Conservation (phyloP, 2,888 invertebrate genomes). For the Stenoptilia bipunctidactyla region DNA sequence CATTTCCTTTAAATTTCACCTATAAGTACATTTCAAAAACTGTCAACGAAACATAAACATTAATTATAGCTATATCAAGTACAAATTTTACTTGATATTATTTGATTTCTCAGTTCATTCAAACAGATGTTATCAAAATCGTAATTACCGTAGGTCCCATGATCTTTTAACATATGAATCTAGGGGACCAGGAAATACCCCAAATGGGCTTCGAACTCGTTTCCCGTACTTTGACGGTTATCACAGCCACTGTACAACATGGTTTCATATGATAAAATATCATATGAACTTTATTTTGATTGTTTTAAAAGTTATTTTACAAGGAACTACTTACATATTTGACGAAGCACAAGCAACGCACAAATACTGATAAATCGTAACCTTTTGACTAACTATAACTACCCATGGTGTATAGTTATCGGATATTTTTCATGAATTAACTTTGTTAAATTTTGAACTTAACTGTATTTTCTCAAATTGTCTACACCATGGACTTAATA, state of each 20-base stretch:
- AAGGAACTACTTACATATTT: conserved; percentile 14
- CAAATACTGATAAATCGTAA: neutral
- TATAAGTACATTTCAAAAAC: too few relatives aligned
- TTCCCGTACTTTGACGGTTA: conserved; percentile 14
- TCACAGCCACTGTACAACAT: conserved; percentile 56
- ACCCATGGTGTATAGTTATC: too few relatives aligned
- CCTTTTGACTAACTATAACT: neutral
- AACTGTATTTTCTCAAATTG: too few relatives aligned
- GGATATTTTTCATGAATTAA: too few relatives aligned
- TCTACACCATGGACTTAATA: neutral
- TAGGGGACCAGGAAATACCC: conserved; percentile 18
- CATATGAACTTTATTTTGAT: conserved; percentile 1
- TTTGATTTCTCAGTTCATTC: too few relatives aligned
- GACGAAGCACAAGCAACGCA: neutral
- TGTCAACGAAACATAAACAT: too few relatives aligned
- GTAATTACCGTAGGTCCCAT: conserved; percentile 15
- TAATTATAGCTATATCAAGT: too few relatives aligned
- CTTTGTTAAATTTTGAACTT: too few relatives aligned
- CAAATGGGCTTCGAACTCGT: conserved; percentile 1
- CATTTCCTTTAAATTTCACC: too few relatives aligned
- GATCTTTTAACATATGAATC: conserved; percentile 49
- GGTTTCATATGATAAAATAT: conserved; percentile 26
- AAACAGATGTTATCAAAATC: neutral
- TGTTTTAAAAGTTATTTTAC: conserved; percentile 9
- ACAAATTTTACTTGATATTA: too few relatives aligned